A percentile compares a stretch with the other conserved stretches of the same genome.
Conservation (phyloP, 1,140 invertebrate genomes). For the Mamestra configurata region DNA sequence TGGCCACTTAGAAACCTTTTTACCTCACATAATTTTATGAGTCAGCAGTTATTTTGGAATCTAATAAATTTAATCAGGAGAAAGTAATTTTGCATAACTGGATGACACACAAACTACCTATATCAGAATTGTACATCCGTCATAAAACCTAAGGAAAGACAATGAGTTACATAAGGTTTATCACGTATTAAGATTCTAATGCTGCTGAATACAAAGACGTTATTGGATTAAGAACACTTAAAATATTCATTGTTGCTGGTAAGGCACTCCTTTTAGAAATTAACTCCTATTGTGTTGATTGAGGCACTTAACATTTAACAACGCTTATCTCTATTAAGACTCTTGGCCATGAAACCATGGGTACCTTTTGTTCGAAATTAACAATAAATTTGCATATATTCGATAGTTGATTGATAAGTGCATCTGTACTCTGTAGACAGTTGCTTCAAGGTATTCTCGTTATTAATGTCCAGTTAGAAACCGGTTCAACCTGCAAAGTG, state of each 20-base stretch:
- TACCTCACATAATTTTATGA: slow-evolving; percentile 8
- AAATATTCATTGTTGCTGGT: slow-evolving; percentile 27
- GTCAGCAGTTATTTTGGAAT: neutral
- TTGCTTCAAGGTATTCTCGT: slow-evolving; percentile 34
- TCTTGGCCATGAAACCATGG: slow-evolving; percentile 1
- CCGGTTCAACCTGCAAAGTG: slow-evolving; percentile 26
- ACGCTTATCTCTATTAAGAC: slow-evolving; percentile 26
- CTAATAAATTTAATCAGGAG: slow-evolving; percentile 28
- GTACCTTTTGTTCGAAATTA: slow-evolving; percentile 10
- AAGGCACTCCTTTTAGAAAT: slow-evolving; percentile 17
- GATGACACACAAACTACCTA: slow-evolving; percentile 19
- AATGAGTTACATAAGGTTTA: slow-evolving; percentile 37
- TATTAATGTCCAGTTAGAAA: slow-evolving; percentile 22
- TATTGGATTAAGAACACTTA: slow-evolving; percentile 30
- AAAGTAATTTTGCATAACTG: slow-evolving; percentile 49
- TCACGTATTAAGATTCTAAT: neutral
- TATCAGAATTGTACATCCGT: neutral
- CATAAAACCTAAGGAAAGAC: slow-evolving; percentile 6
- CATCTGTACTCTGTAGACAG: slow-evolving; percentile 23
- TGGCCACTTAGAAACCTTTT: neutral
- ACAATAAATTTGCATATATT: slow-evolving; percentile 33
- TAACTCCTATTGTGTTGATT: slow-evolving; percentile 38
- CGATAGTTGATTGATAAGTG: slow-evolving; percentile 36
- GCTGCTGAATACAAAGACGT: neutral
- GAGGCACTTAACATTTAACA: slow-evolving; percentile 28